Evolutionary conservation across 2,113 vertebrate genomes (phyloP), one percentile per base, ranked within the genome.

Genomic region (Pachypanchax playfairii): DNA sequence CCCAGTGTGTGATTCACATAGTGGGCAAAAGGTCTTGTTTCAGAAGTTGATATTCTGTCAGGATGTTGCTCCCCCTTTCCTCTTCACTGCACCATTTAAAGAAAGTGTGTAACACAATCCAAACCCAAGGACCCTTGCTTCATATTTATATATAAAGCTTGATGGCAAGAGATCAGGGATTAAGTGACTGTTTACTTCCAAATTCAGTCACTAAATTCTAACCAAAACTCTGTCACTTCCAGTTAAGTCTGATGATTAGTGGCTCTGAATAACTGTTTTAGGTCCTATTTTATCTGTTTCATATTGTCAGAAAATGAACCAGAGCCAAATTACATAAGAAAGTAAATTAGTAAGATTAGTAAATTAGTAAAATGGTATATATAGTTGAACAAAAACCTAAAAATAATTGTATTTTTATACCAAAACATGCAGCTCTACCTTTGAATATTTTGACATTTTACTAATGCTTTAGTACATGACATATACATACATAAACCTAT

Each of bases 1-100:
- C 42, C 55, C 46, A 65, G 33, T 12, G 6, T 50, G 38, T 68
- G 79, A 87, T 88, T 87, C 75, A 81, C 56, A 86, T 83, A 84
- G 70, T 42, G 77, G 58, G 41, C 38, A 53, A 63, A 43, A 79
- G 74, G 41, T 87, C 63, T 41, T 61, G 73, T 90, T 91, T 85
- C 85, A 72, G 79, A 28, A 75, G 79, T 46, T 83, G 83, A 87
- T 87, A 84, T 87, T 86, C 66, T 52, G 69, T 74, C 85, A 89
- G 80, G 83, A 87, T 88, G 85, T 70, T 80, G 26, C 73, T 66
- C 77, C 65, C 56, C 29, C 41, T 80, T 75, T 73, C 69, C 63
- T 79, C 56, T 70, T 79, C 52, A 59, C 71, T 59, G 59, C 64
- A 66, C 78, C 67, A 59, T 69, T 78, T 80, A 72, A 82, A 85